Base-by-base conservation (phyloP, 2,797 vertebrate species). In the Nannoperca australis region DNA sequence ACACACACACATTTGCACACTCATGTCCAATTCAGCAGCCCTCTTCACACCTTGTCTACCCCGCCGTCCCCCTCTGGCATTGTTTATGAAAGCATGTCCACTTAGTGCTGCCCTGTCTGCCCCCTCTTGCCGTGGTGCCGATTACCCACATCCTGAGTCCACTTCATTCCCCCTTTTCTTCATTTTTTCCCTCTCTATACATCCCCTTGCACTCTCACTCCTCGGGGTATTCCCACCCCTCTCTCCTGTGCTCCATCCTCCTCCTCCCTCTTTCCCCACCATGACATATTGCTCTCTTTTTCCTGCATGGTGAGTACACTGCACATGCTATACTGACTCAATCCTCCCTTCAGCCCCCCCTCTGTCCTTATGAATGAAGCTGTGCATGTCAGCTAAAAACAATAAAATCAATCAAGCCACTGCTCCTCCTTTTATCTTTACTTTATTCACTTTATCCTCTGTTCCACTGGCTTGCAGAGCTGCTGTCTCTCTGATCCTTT, bases 1-100 rank as follows among this genome's bases (percentile, higher is more conserved):
- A 42, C 75, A 68, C 82, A 78, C 67, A 18, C 56, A 24, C 51
- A 60, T 27, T 27, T 27, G 24, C 71, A 71, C 22, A 84, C 70
- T 75, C 51, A 76, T 53, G 78, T 76, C 62, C 81, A 74, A 82
- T 89, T 88, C 84, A 85, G 83, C 65, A 77, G 67, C 66, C 84
- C 85, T 82, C 82, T 91, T 87, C 89, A 83, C 93, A 94, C 93
- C 93, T 93, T 88, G 84, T 76, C 91, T 82, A 82, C 81, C 81
- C 78, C 83, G 18, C 61, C 22, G 2, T 66, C 86, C 83, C 90
- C 89, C 80, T 85, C 86, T 69, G 86, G 85, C 89, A 90, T 92
- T 93, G 91, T 93, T 94, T 91, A 93, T 88, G 81, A 90, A 90
- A 91, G 88, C 90, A 91, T 76, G 89, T 93, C 91, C 92, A 92